phyloP scores from a whole-genome alignment of 2,797 vertebrate species.

The Aratinga solstitialis region DNA sequence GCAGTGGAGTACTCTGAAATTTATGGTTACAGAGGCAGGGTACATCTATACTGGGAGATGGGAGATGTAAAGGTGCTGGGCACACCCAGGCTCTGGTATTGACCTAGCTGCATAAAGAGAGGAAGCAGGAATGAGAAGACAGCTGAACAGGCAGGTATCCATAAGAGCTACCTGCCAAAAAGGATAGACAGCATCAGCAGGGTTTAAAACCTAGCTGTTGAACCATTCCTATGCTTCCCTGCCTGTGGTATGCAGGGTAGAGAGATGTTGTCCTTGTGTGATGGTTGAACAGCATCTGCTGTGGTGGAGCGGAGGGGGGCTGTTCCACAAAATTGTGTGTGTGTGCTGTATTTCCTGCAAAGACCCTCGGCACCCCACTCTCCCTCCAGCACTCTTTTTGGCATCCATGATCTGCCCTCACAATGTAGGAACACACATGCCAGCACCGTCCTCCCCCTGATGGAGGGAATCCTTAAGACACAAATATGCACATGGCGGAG shows the following conservation, averaged over 20 bases:
- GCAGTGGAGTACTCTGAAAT: neutral
- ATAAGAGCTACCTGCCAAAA: neutral
- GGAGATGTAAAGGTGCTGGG: neutral
- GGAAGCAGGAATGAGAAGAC: neutral
- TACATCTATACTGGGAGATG: accelerated
- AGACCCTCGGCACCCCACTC: neutral
- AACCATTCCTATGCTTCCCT: neutral
- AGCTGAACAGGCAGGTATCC: neutral
- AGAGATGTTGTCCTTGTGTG: neutral
- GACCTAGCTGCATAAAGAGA: neutral
- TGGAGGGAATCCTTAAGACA: neutral
- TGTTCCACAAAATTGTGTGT: neutral
- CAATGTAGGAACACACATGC: neutral
- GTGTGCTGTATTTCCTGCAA: neutral
- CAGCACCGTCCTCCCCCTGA: too few species aligned
- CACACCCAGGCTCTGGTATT: neutral
- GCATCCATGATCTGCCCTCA: neutral
- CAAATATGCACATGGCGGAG: neutral
- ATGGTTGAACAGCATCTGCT: neutral
- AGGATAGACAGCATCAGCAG: neutral
- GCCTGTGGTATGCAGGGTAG: neutral
- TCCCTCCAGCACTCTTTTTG: neutral
- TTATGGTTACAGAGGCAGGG: neutral
- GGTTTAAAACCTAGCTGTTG: neutral
- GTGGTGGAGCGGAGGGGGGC: neutral